Evolutionary conservation across 2,888 invertebrate genomes (phyloP), one percentile per base, ranked within the genome.

Genomic region (Lucinisca nassula): DNA sequence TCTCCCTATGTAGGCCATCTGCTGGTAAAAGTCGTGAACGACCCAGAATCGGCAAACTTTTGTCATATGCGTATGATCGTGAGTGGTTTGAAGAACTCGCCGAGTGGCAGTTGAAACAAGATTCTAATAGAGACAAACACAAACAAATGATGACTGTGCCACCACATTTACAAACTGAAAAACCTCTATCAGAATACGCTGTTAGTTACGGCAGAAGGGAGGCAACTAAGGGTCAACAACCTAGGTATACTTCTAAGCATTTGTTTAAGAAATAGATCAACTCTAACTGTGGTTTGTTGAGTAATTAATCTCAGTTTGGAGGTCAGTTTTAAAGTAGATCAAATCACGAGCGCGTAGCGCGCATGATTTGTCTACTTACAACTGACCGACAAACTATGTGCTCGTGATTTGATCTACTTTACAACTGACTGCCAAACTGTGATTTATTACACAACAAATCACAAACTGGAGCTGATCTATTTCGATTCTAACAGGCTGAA

Each of bases 1-100:
- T 61, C 30, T 30, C 21, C 61, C 30, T 61, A 67, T 35, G 4
- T 67, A 87, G 87, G 84, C 87, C 87, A 12, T 45, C 27, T 14
- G 51, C 81, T 21, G 76, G 61, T 24, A 74, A 77, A 12, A 51
- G 35, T 3, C 40, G 74, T 0, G 91, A 92, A 10, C 86, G 84
- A 37, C 79, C 93, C 17, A 88, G 87, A 30, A 94, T 94, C 91
- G 75, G 83, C 67, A 94, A 93, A 80, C 83, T 94, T 10, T 75
- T 94, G 58, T 88, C 93, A 12, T 92, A 92, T 80, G 92, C 88
- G 30, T 94, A 94, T 85, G 93, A 93, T 51, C 83, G 88, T 70
- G 93, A 93, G 73, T 94, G 94, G 94, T 92, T 94, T 21, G 91
- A 93, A 4, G 79, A 92, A 35, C 67, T 92, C 8, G 86, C 87